Evolutionary conservation across 1,140 invertebrate species (phyloP).

Genomic region (Archivesica marissinica): DNA sequence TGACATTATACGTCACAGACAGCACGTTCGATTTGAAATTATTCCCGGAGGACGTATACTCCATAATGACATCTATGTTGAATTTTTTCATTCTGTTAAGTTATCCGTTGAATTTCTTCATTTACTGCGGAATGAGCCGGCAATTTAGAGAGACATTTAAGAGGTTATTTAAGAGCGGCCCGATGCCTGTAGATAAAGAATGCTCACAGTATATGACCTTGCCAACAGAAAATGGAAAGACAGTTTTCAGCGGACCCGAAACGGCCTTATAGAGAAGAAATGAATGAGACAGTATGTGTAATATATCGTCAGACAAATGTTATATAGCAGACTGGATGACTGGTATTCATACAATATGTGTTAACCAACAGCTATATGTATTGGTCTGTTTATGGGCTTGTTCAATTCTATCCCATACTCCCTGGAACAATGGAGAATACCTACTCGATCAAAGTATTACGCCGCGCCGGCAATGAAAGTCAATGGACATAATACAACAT

Average conservation of each 20-base stretch:
- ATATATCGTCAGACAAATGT: no score
- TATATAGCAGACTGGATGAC: no score
- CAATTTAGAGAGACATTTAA: conserved; percentile 97
- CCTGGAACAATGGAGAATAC: no score
- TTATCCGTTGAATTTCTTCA: conserved; percentile 97
- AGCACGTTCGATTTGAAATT: conserved; percentile 85
- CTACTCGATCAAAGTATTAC: no score
- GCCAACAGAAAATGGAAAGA: conserved; percentile 80
- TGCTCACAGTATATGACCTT: conserved; percentile 80
- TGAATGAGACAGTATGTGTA: neutral
- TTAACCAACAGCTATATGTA: no score
- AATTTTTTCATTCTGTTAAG: conserved; percentile 96
- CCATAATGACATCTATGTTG: conserved; percentile 85
- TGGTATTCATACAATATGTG: no score
- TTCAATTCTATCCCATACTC: no score
- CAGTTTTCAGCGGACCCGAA: conserved; percentile 74
- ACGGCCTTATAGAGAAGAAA: conserved; percentile 70
- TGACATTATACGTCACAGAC: conserved; percentile 94
- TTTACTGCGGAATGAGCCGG: conserved; percentile 97
- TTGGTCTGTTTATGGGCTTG: no score
- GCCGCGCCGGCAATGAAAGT: no score
- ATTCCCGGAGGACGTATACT: conserved; percentile 62
- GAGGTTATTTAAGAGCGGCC: conserved; percentile 88
- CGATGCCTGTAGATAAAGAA: conserved; percentile 74
- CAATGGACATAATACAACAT: no score